A percentile compares a stretch with the other conserved stretches of the same genome.
Evolutionary conservation across 2,888 invertebrate species (phyloP).

Genomic region (Anaspis maculata): DNA sequence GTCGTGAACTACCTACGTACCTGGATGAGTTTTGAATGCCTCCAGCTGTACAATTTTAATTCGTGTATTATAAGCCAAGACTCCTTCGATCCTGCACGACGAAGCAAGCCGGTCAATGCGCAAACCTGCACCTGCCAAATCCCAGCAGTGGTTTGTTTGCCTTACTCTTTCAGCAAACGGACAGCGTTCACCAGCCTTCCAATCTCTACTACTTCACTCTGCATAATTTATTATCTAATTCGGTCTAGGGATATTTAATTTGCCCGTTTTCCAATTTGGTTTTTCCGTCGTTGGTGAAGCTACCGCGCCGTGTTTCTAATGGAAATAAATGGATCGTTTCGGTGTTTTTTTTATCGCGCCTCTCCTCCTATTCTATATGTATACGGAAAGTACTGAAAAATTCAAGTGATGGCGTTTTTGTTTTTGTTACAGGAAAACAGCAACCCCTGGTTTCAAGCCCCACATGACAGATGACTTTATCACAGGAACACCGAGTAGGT

Average conservation of each 20-base stretch:
- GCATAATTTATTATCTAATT: constrained; percentile 21
- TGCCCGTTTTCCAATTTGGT: constrained; percentile 12
- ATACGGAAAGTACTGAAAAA: constrained; percentile 1
- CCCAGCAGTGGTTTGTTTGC: constrained; percentile 8
- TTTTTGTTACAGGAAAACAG: constrained; percentile 29
- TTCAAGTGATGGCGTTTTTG: background rate
- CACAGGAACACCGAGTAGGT: constrained; percentile 34
- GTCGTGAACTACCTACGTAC: too few species aligned
- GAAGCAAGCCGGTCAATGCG: too few species aligned
- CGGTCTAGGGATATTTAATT: constrained; percentile 17
- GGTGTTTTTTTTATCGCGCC: constrained; percentile 1
- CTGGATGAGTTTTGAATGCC: too few species aligned
- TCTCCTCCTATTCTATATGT: too few species aligned
- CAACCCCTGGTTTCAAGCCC: constrained; percentile 23
- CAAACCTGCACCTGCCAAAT: constrained; percentile 16
- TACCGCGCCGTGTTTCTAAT: background rate
- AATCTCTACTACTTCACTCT: too few species aligned
- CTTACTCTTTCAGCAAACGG: too few species aligned
- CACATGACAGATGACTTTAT: constrained; percentile 32
- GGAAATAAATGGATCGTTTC: constrained; percentile 2
- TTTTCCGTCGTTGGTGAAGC: constrained; percentile 4
- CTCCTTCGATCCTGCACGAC: too few species aligned
- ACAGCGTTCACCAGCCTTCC: too few species aligned
- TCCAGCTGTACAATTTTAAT: too few species aligned
- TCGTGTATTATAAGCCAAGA: too few species aligned